Base-by-base conservation (phyloP, 2,797 vertebrate species). In the Toxotes lorentzi region DNA sequence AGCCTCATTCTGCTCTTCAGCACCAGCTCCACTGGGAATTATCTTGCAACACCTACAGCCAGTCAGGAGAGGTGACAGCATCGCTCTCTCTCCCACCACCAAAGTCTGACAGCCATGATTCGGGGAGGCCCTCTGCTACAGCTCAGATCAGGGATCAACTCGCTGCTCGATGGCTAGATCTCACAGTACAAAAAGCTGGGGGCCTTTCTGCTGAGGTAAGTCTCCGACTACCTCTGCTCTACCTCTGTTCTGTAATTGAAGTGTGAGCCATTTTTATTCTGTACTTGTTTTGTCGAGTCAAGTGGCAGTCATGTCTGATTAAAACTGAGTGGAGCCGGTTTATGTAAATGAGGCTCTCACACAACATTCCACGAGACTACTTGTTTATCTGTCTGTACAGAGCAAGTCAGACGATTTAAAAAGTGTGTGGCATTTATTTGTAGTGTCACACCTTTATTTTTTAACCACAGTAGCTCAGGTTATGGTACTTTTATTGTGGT, bases 131-230 rank as follows among this genome's bases (percentile, higher is more conserved):
- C 76, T 81, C 82, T 85, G 78, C 88, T 70, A 16, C 63, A n/a
- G 76, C 87, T 86, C 77, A 82, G 82, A 89, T 83, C 76, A 45
- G 83, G 85, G 82, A 88, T 86, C 83, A 82, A 53, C 85, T 86
- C 80, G 14, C 82, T 84, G 74, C 89, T 94, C 73, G 30, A 94
- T 95, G 95, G 95, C 94, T 93, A 93, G 90, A 94, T 76, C 89
- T 92, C 88, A 82, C 78, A 76, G 68, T 78, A 84, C 83, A 71
- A 86, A 82, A 91, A 90, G 89, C 89, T 86, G 91, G 92, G 91
- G 93, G 93, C 89, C 87, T 91, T 94, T 94, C 94, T 92, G 75
- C 87, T 93, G 91, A 95, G 93, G 94, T 94, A 83, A 84, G 86
- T 71, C 67, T 77, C 23, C 19, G 8, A 53, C 57, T 88, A 58